Evolutionary conservation across 2,888 invertebrate genomes (phyloP).

Genomic region (Dicycla oo): DNA sequence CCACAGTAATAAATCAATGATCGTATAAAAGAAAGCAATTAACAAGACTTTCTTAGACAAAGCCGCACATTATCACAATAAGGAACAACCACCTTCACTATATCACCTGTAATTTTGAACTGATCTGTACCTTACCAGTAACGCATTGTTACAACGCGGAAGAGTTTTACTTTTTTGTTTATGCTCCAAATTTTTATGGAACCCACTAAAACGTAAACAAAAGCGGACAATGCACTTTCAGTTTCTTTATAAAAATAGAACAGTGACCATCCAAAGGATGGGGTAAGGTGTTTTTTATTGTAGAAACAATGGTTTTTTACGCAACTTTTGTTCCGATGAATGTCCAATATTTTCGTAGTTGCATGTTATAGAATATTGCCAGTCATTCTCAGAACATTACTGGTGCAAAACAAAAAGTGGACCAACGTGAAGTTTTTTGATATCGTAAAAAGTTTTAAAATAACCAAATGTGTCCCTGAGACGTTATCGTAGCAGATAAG

Average conservation of each 20-base stretch:
- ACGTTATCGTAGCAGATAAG: slow-evolving; percentile 69
- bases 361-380: slow-evolving; percentile 66
- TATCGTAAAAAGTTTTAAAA: slow-evolving; percentile 71
- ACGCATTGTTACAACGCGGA: slow-evolving; percentile 84
- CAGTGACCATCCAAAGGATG: slow-evolving; percentile 68
- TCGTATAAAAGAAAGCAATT: slow-evolving; percentile 87
- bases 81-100: slow-evolving; percentile 84
- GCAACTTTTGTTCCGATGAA: slow-evolving; percentile 82
- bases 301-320: slow-evolving; percentile 79
- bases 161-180: slow-evolving; percentile 86
- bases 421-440: slow-evolving; percentile 69
- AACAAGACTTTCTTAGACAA: slow-evolving; percentile 81
- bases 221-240: slow-evolving; percentile 89
- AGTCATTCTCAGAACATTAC: slow-evolving; percentile 77
- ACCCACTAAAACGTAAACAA: slow-evolving; percentile 79
- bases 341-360: slow-evolving; percentile 66
- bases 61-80: slow-evolving; percentile 85
- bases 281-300: slow-evolving; percentile 88
- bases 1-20: slow-evolving; percentile 86
- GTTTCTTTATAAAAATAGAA: slow-evolving; percentile 88
- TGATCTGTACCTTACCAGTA: slow-evolving; percentile 77
- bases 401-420: slow-evolving; percentile 67
- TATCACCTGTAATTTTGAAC: slow-evolving; percentile 88
- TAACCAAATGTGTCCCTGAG: slow-evolving; percentile 66
- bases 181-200: slow-evolving; percentile 87